Conservation (phyloP, 1,140 invertebrate species). For the Drosophila lowei region DNA sequence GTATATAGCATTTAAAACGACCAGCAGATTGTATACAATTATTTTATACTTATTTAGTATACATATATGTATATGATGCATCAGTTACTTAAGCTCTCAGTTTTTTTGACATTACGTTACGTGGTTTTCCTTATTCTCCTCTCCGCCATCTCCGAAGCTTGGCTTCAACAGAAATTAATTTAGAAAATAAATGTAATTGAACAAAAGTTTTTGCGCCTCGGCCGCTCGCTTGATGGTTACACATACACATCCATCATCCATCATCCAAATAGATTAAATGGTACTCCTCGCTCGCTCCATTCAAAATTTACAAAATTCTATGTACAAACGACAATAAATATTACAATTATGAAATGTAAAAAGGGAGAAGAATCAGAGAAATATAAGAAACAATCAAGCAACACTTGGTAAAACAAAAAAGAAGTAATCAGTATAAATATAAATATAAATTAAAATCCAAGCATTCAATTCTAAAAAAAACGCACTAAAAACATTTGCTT, state of each 20-base stretch:
- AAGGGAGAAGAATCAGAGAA: constrained; percentile 24
- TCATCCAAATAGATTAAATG: too few species aligned
- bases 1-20: constrained; percentile 39
- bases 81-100: constrained; percentile 65
- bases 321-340: constrained; percentile 47
- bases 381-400: constrained; percentile 42
- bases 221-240: constrained; percentile 5
- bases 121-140: constrained; percentile 17
- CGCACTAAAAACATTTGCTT: constrained; percentile 21
- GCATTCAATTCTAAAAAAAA: constrained; percentile 8
- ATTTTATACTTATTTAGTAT: constrained; percentile 7
- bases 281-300: background rate
- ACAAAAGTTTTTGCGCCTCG: constrained; percentile 20
- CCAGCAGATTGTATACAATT: constrained; percentile 50
- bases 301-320: constrained; percentile 15
- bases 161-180: constrained; percentile 70
- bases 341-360: constrained; percentile 30
- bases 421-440: constrained; percentile 6
- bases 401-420: constrained; percentile 33
- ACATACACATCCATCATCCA: constrained; percentile 10
- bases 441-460: constrained; percentile 24
- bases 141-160: constrained; percentile 47
- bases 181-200: constrained; percentile 39
- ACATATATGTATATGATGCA: constrained; percentile 31
- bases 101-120: constrained; percentile 41